Conservation (phyloP, 1,140 invertebrate genomes). For the Adoxophyes honmai region DNA sequence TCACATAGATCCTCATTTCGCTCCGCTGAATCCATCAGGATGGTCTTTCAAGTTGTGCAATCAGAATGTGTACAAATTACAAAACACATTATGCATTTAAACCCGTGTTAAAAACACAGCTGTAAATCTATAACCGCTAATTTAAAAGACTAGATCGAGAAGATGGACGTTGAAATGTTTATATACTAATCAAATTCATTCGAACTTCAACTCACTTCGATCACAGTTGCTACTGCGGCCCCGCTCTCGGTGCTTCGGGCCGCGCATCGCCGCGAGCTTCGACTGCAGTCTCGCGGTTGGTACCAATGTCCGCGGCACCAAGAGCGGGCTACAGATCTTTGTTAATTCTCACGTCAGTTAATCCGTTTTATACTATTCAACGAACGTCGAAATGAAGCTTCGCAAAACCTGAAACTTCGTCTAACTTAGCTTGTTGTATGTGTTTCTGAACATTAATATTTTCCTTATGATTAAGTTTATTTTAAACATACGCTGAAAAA, state of each 20-base stretch:
- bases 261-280: no score
- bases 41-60: constrained; percentile 53
- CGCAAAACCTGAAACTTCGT: background rate
- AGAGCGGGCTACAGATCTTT: no score
- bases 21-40: background rate
- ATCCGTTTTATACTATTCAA: background rate
- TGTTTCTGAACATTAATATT: no score
- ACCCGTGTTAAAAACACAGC: constrained; percentile 38
- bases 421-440: background rate
- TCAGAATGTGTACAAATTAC: constrained; percentile 63
- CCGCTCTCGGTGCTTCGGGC: no score
- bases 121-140: constrained; percentile 44
- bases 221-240: background rate
- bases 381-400: background rate
- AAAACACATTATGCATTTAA: constrained; percentile 42
- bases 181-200: constrained; percentile 4
- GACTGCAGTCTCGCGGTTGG: no score
- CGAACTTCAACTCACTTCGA: background rate
- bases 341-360: background rate
- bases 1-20: background rate
- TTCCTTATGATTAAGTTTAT: no score
- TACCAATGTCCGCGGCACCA: no score
- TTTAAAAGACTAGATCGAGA: constrained; percentile 64
- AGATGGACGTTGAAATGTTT: constrained; percentile 22
- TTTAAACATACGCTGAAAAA: no score